Evolutionary conservation across 2,888 invertebrate genomes (phyloP).

Genomic region (Allacma fusca): DNA sequence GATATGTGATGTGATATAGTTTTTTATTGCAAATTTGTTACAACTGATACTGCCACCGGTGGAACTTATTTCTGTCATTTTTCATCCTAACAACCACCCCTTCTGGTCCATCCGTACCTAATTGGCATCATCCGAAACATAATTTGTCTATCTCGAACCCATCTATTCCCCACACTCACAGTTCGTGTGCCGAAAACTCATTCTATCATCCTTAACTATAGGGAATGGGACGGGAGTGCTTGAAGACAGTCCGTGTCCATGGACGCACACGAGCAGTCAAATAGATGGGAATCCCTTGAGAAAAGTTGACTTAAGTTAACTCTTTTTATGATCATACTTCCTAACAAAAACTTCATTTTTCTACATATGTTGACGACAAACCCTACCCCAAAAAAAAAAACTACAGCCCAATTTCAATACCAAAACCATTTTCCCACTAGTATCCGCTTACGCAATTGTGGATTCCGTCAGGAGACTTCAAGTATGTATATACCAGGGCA

Average conservation of each 20-base stretch:
- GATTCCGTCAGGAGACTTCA: neutral
- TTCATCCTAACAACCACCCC: constrained; percentile 53
- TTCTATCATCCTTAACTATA: constrained; percentile 17
- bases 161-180: constrained; percentile 36
- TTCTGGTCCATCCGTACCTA: constrained; percentile 48
- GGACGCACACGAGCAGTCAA: constrained; percentile 1
- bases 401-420: constrained; percentile 20
- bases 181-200: constrained; percentile 13
- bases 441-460: constrained; percentile 23
- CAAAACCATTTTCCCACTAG: constrained; percentile 36
- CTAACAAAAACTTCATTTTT: constrained; percentile 29
- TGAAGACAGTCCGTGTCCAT: neutral
- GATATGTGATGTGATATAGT: constrained; percentile 48
- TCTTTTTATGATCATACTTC: constrained; percentile 36
- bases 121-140: constrained; percentile 51
- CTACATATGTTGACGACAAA: too few relatives aligned
- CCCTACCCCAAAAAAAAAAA: neutral
- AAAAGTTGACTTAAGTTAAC: constrained; percentile 37
- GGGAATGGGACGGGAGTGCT: neutral
- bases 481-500: neutral
- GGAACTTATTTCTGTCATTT: constrained; percentile 53
- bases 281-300: constrained; percentile 27
- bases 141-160: constrained; percentile 49
- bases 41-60: constrained; percentile 52
- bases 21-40: constrained; percentile 55